phyloP scores from a whole-genome alignment of 2,797 vertebrate species.

The Epinephelus malabaricus region DNA sequence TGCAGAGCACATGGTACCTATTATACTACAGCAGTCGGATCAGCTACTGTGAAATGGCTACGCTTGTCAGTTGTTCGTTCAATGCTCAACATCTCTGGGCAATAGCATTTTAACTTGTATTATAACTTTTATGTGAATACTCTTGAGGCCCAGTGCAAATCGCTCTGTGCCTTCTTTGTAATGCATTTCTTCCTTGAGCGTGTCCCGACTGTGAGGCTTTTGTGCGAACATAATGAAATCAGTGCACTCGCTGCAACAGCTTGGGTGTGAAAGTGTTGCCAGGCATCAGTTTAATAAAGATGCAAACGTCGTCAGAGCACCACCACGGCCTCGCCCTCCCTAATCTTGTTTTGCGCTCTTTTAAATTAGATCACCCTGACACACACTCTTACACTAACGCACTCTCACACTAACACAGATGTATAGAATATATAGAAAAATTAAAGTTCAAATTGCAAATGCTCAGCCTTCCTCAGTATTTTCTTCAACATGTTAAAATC shows the following conservation, averaged over 20 bases:
- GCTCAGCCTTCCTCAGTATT: conserved; percentile 45
- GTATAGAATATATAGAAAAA: not conserved
- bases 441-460: conserved; percentile 27
- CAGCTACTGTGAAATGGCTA: conserved; percentile 45
- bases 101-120: conserved; percentile 6
- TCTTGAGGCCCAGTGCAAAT: conserved; percentile 22
- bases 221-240: conserved; percentile 49
- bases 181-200: conserved; percentile 35
- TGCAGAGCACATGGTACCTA: conserved; percentile 50
- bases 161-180: conserved; percentile 10
- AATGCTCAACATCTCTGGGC: conserved; percentile 40
- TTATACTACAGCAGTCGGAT: conserved; percentile 47
- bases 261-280: conserved; percentile 60
- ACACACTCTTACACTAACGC: conserved; percentile 16
- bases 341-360: conserved; percentile 71
- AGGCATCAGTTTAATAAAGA: conserved; percentile 69
- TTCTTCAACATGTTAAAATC: conserved; percentile 70
- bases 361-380: conserved; percentile 64
- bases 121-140: conserved; percentile 37
- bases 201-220: conserved; percentile 34
- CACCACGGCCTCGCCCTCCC: not conserved
- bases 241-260: conserved; percentile 39
- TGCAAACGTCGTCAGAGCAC: conserved; percentile 56
- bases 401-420: not conserved
- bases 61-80: conserved; percentile 46